These are phyloP conservation scores for Acronicta psi DNA, from an alignment of 2,888 invertebrate genomes.

Conservation along the genomic window DNA sequence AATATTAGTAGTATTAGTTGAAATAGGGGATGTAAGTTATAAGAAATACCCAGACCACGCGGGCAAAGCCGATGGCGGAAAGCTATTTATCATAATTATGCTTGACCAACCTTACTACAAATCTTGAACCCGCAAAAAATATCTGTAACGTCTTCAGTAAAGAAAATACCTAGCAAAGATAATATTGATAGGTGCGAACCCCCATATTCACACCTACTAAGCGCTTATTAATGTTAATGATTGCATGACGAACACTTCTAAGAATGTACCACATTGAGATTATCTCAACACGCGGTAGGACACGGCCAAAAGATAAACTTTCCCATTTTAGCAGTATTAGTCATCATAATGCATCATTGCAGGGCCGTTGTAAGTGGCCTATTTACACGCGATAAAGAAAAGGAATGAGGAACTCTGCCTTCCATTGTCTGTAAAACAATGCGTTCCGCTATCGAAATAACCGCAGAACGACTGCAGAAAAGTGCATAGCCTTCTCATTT, in stretches of 20 bases:
- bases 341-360: conserved; percentile 45
- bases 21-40: too few relatives aligned
- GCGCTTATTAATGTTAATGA: conserved; percentile 19
- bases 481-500: conserved; percentile 34
- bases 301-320: conserved; percentile 44
- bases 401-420: conserved; percentile 22
- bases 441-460: conserved; percentile 34
- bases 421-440: conserved; percentile 36
- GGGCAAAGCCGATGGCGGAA: too few relatives aligned
- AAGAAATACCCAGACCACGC: too few relatives aligned
- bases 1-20: too few relatives aligned
- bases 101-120: too few relatives aligned
- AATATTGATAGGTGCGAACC: background rate
- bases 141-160: background rate
- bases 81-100: too few relatives aligned
- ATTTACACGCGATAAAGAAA: conserved; percentile 36
- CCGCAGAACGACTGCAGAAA: conserved; percentile 20
- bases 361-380: conserved; percentile 20
- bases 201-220: conserved; percentile 5
- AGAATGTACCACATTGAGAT: conserved; percentile 39
- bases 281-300: conserved; percentile 34
- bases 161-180: background rate
- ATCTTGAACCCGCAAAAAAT: too few relatives aligned
- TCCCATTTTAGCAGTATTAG: conserved; percentile 44
- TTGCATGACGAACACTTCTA: conserved; percentile 41